These are phyloP conservation scores for Megaceryle alcyon DNA, from an alignment of 2,797 vertebrate species.

Conservation along the genomic window DNA sequence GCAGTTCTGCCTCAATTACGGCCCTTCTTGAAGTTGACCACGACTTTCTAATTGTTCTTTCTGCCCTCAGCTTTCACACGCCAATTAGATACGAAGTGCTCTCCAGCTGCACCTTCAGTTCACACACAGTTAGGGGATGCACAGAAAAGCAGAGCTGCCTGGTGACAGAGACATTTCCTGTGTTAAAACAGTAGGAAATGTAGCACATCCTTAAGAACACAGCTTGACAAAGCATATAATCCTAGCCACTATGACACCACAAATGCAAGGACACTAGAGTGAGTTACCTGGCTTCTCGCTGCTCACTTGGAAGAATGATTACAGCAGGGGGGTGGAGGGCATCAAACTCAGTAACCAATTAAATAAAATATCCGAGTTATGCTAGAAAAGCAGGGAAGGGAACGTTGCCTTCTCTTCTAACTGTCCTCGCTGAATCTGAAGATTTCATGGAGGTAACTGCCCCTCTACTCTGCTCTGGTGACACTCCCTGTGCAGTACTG, in stretches of 20 bases:
- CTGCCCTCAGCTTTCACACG: conserved; percentile 28
- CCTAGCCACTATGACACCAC: not conserved
- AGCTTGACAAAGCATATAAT: not conserved
- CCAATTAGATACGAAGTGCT: conserved; percentile 5
- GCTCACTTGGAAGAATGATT: not conserved
- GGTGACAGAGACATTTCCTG: not conserved
- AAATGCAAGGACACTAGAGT: not conserved
- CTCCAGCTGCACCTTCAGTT: conserved; percentile 30
- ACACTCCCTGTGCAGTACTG: not conserved
- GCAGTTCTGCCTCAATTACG: conserved; percentile 22
- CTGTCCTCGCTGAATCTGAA: not conserved
- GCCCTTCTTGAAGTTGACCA: conserved; percentile 9
- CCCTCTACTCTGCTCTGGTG: not conserved
- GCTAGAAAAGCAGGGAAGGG: too few relatives aligned
- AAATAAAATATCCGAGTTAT: not conserved
- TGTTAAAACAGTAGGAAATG: conserved; percentile 29
- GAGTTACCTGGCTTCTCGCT: not conserved
- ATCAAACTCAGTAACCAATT: not conserved
- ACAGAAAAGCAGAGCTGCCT: conserved; percentile 1
- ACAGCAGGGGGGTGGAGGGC: not conserved
- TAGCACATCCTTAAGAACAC: not conserved
- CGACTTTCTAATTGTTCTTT: conserved; percentile 29
- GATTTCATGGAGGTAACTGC: not conserved
- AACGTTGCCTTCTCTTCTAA: not conserved
- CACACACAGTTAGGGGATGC: conserved; percentile 20